A percentile compares a stretch with the other conserved stretches of the same genome.
Evolutionary conservation across 2,797 vertebrate species (phyloP).

Genomic region (Limosa lapponica): DNA sequence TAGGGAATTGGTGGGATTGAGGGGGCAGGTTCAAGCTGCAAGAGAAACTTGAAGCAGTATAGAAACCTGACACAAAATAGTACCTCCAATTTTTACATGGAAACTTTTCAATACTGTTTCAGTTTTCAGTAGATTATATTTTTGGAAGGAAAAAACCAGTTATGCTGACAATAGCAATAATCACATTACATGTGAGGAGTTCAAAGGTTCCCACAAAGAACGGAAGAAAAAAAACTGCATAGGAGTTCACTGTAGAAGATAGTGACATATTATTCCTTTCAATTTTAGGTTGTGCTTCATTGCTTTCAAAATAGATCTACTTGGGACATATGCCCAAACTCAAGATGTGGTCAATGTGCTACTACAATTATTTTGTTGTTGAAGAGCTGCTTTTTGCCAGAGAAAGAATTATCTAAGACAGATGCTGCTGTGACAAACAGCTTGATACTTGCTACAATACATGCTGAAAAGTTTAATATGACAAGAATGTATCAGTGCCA

Average conservation of each 20-base stretch:
- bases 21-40: background rate
- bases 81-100: background rate
- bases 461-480: background rate
- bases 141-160: background rate
- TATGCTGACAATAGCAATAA: background rate
- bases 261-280: background rate
- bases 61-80: background rate
- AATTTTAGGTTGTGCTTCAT: constrained; percentile 25
- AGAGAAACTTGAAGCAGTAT: background rate
- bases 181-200: background rate
- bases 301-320: background rate
- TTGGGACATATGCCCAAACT: constrained; percentile 38
- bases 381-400: background rate
- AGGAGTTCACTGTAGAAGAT: background rate
- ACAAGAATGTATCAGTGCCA: background rate
- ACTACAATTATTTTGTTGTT: background rate
- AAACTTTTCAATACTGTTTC: background rate
- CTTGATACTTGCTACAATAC: background rate
- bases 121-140: background rate
- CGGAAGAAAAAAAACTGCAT: background rate
- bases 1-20: background rate
- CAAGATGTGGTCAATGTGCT: constrained; percentile 45
- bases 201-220: background rate
- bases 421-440: constrained; percentile 22
- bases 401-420: constrained; percentile 8